Evolutionary conservation across 2,113 vertebrate genomes (phyloP).

Genomic region (Muntiacus reevesi): DNA sequence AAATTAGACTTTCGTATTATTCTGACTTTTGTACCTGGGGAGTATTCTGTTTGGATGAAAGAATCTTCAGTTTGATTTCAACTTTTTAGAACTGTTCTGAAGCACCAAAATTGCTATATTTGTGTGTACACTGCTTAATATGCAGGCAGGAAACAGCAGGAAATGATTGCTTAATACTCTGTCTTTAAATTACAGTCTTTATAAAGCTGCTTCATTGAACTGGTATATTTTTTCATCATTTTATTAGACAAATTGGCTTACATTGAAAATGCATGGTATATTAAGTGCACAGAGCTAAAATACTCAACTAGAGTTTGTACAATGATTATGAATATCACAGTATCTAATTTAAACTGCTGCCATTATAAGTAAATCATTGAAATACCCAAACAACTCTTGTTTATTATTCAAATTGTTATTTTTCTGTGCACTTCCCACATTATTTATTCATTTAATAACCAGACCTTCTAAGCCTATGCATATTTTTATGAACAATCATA

Average conservation of each 20-base stretch:
- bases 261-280: conserved; percentile 59
- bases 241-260: conserved; percentile 68
- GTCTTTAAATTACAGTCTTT: conserved; percentile 71
- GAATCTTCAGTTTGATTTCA: conserved; percentile 47
- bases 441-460: conserved; percentile 79
- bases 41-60: conserved; percentile 59
- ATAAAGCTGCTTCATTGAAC: conserved; percentile 67
- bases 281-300: conserved; percentile 66
- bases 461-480: conserved; percentile 64
- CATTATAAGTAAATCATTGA: conserved; percentile 73
- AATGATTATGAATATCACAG: conserved; percentile 67
- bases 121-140: conserved; percentile 28
- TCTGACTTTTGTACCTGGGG: conserved; percentile 67
- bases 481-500: conserved; percentile 66
- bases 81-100: conserved; percentile 56
- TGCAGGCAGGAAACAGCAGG: conserved; percentile 61
- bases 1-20: conserved; percentile 70
- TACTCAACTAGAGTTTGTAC: conserved; percentile 56
- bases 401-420: conserved; percentile 75
- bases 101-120: conserved; percentile 45
- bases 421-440: conserved; percentile 58
- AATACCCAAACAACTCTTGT: conserved; percentile 65
- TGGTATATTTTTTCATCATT: conserved; percentile 55
- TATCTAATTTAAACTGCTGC: conserved; percentile 75
- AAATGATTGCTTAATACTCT: conserved; percentile 66